Conservation (phyloP, 2,797 vertebrate genomes). For the Enteromius mattozi region DNA sequence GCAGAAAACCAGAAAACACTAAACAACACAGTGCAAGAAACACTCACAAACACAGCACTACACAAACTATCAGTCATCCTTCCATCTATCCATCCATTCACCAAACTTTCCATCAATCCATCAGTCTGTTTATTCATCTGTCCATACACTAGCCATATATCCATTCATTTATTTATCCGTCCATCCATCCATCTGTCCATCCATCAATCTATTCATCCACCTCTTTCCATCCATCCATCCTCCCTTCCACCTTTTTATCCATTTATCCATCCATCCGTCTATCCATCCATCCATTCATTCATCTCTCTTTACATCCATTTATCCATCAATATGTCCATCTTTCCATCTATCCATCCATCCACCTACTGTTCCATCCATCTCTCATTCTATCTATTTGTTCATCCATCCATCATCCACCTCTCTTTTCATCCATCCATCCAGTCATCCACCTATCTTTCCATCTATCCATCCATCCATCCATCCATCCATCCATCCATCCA, state of each 20-base stretch:
- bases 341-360: not conserved
- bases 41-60: not conserved
- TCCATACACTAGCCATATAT: not conserved
- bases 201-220: too few species aligned
- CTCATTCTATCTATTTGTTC: too few species aligned
- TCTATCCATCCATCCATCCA: not conserved
- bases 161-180: not conserved
- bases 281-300: too few species aligned
- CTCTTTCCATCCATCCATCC: not conserved
- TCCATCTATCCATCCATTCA: accelerated
- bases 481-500: accelerated
- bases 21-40: too few species aligned
- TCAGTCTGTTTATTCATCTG: not conserved
- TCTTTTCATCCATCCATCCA: not conserved
- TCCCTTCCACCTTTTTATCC: not conserved
- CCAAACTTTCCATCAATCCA: too few species aligned
- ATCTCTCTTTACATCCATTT: too few species aligned
- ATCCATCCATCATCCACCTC: not conserved
- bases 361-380: too few species aligned
- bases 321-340: too few species aligned
- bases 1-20: too few species aligned
- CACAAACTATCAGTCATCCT: not conserved
- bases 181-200: too few species aligned
- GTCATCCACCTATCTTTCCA: not conserved
- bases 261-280: not conserved